Percentiles rank a stretch among this genome's conserved stretches.
phyloP scores from a whole-genome alignment of 2,888 invertebrate genomes.

The Zhuqinia jingwanae region DNA sequence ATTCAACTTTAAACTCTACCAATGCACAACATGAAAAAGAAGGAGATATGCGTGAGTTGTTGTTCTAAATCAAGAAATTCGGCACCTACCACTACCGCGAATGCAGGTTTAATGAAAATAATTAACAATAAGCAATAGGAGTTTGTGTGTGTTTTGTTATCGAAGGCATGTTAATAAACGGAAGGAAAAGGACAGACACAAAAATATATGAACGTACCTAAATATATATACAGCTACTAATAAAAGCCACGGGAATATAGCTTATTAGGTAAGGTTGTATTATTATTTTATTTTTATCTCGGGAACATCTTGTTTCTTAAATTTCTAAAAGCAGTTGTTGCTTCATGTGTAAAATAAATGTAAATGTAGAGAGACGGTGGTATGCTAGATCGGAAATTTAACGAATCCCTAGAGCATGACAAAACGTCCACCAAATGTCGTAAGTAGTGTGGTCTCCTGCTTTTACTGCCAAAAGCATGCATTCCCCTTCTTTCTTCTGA shows the following conservation, averaged over 20 bases:
- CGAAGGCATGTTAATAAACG: no score
- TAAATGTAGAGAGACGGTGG: background rate
- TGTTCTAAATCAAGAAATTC: conserved; percentile 18
- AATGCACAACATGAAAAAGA: background rate
- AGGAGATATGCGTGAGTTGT: conserved; percentile 13
- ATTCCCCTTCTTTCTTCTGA: background rate
- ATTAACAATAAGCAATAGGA: background rate
- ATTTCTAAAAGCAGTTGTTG: background rate
- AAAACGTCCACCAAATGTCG: conserved; percentile 43
- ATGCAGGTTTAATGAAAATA: background rate
- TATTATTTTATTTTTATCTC: no score
- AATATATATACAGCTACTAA: no score
- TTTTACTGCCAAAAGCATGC: background rate
- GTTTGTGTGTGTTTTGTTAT: background rate
- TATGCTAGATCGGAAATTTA: background rate
- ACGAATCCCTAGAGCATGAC: conserved; percentile 48
- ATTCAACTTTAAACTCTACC: background rate
- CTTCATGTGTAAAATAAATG: conserved; percentile 19
- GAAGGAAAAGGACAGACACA: background rate
- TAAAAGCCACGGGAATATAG: background rate
- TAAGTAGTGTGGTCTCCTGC: conserved; percentile 17
- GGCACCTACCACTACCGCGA: background rate
- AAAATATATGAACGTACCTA: no score
- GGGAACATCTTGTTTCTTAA: conserved; percentile 63
- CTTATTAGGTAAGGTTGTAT: background rate